Base-by-base conservation (phyloP, 2,113 vertebrate genomes). In the Phainopepla nitens region DNA sequence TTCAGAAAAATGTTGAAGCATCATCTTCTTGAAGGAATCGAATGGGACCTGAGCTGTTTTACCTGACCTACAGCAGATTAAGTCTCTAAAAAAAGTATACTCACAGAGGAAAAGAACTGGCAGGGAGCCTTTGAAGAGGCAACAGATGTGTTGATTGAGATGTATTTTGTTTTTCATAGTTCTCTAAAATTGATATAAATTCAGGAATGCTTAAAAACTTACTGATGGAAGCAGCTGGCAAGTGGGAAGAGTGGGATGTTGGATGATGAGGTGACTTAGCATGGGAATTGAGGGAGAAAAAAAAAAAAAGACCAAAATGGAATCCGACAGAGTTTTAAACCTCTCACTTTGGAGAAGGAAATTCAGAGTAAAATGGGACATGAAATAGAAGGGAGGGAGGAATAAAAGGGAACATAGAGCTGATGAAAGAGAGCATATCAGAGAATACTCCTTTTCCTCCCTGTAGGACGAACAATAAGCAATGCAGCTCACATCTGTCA, bases 221-320 rank as follows among this genome's bases (percentile, higher is more conserved):
- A 91, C 49, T 90, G 91, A 91, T 69, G 57, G 60, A 94, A 79
- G 85, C 86, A 96, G 76, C 72, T 94, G 87, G 79, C 76, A 94
- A 94, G 84, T 87, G 78, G 81, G 89, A 94, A 87, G 81, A 82
- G 60, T 94, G 77, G 87, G 54, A 90, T 89, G 66, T 42, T 94
- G 58, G 49, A 87, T 77, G 51, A 91, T 61, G 78, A 93, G 76
- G 41, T 86, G 80, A 56, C n/a, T 91, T 90, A 94, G 61, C 83
- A 57, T 45, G 49, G 87, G 42, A 95, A 91, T 23, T 41, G 31
- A 72, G 35, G 41, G 18, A 2, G 21, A 21, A 50, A 21, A 39
- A 49, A 61, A 39, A 54, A 66, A 45, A 29, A 36, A 73, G 23
- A 87, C 39, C 42, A 69, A 93, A 91, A 91, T 29, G 68, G 72